Conservation (phyloP, 2,888 invertebrate genomes). For the Blera fallax region DNA sequence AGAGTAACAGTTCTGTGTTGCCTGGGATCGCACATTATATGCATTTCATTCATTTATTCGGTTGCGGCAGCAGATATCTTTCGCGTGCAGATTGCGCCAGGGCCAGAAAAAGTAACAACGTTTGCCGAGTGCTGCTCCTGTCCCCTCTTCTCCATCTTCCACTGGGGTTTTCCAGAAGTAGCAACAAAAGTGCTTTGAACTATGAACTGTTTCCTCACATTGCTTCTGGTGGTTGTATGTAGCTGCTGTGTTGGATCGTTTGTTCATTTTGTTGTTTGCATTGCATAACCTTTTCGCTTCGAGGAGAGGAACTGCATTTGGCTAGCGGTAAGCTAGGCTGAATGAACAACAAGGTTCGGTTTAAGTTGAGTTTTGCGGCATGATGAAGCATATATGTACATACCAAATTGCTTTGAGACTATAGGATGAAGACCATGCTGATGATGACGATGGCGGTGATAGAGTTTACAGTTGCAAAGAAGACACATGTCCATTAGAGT, state of each 20-base stretch:
- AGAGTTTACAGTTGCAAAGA: conserved; percentile 53
- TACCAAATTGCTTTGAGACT: conserved; percentile 1
- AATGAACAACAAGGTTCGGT: conserved; percentile 24
- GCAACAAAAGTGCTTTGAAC: conserved; percentile 68
- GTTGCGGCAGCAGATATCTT: conserved; percentile 47
- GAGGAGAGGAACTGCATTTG: conserved; percentile 9
- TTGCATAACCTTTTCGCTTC: conserved; percentile 61
- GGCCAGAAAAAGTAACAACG: conserved; percentile 40
- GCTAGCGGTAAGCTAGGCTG: conserved; percentile 42
- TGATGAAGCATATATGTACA: conserved; percentile 32
- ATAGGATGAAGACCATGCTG: neutral
- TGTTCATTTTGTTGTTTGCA: conserved; percentile 38
- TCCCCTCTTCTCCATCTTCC: neutral
- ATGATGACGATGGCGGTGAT: conserved; percentile 24
- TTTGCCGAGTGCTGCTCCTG: too few relatives aligned
- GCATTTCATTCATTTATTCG: conserved; percentile 63
- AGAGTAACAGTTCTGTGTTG: conserved; percentile 58
- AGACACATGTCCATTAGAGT: conserved; percentile 49
- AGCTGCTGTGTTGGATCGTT: conserved; percentile 32
- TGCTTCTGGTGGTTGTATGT: conserved; percentile 57
- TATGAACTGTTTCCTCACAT: conserved; percentile 67
- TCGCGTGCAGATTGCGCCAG: conserved; percentile 47
- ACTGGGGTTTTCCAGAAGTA: conserved; percentile 42
- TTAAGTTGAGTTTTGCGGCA: conserved; percentile 24
- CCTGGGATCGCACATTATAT: conserved; percentile 62